Percentiles rank a stretch among this genome's conserved stretches.
These are phyloP conservation scores for Leptestheria dahalacensis DNA, from an alignment of 1,140 invertebrate genomes.

Conservation along the genomic window DNA sequence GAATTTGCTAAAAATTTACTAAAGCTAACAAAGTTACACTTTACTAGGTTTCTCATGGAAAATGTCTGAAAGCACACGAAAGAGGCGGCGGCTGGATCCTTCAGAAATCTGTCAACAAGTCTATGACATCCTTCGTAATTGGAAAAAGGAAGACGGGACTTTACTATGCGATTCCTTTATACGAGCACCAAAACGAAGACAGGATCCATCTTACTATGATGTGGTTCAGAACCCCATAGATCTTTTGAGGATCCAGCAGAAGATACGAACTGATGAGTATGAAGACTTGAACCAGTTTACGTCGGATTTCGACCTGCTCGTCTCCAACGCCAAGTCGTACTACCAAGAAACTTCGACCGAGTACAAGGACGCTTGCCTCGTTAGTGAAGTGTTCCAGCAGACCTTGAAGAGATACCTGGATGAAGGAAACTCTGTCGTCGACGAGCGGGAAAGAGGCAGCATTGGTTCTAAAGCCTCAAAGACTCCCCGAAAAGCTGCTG, in stretches of 20 bases:
- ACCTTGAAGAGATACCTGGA: slow-evolving; percentile 37
- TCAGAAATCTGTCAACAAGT: slow-evolving; percentile 77
- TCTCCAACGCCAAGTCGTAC: slow-evolving; percentile 82
- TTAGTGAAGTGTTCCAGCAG: slow-evolving; percentile 69
- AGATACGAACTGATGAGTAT: slow-evolving; percentile 88
- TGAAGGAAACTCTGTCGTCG: slow-evolving; percentile 29
- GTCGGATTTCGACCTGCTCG: slow-evolving; percentile 68
- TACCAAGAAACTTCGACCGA: slow-evolving; percentile 58
- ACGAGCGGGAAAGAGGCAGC: slow-evolving; percentile 36
- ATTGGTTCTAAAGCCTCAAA: slow-evolving; percentile 40
- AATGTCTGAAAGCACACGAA: slow-evolving; percentile 5
- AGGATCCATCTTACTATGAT: slow-evolving; percentile 79
- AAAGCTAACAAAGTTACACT: not conserved
- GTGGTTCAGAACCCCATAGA: slow-evolving; percentile 81
- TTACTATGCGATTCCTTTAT: slow-evolving; percentile 88
- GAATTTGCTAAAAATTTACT: too few species aligned
- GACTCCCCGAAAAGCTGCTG: slow-evolving; percentile 19
- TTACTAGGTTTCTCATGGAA: not conserved
- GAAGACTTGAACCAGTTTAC: slow-evolving; percentile 75
- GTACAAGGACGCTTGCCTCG: slow-evolving; percentile 74
- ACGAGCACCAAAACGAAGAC: slow-evolving; percentile 74
- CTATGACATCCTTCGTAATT: slow-evolving; percentile 77
- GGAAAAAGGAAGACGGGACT: slow-evolving; percentile 81
- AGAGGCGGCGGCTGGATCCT: slow-evolving; percentile 11
- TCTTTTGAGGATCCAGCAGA: slow-evolving; percentile 84